Evolutionary conservation across 2,888 invertebrate species (phyloP).

Genomic region (Theretra japonica): DNA sequence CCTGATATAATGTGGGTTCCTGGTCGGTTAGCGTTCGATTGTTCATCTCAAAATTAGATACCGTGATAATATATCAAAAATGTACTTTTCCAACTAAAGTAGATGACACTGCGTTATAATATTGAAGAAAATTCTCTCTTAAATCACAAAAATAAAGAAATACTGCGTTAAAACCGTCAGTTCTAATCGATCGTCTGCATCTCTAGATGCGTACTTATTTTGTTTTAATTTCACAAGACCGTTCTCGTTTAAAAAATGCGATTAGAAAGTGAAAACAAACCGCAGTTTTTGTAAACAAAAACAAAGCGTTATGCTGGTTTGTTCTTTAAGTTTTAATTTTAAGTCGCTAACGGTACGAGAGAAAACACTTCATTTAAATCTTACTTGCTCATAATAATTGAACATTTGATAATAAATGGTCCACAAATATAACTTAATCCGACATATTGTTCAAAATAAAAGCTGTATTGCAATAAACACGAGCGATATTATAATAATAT

Average conservation of each 20-base stretch:
- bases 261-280: background rate
- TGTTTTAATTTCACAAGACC: background rate
- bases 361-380: background rate
- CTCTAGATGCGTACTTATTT: background rate
- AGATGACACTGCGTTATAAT: too few species aligned
- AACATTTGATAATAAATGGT: background rate
- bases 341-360: background rate
- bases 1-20: too few species aligned
- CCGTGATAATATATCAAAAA: too few species aligned
- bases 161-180: background rate
- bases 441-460: background rate
- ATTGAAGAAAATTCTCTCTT: too few species aligned
- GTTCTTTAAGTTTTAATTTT: background rate
- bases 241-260: slow-evolving; percentile 2
- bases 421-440: background rate
- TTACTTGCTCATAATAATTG: too few species aligned
- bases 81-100: too few species aligned
- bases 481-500: background rate
- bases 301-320: background rate
- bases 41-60: too few species aligned
- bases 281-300: background rate
- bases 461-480: background rate
- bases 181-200: background rate
- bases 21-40: too few species aligned
- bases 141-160: background rate